phyloP scores from a whole-genome alignment of 2,797 vertebrate genomes.

The Antrozous pallidus region DNA sequence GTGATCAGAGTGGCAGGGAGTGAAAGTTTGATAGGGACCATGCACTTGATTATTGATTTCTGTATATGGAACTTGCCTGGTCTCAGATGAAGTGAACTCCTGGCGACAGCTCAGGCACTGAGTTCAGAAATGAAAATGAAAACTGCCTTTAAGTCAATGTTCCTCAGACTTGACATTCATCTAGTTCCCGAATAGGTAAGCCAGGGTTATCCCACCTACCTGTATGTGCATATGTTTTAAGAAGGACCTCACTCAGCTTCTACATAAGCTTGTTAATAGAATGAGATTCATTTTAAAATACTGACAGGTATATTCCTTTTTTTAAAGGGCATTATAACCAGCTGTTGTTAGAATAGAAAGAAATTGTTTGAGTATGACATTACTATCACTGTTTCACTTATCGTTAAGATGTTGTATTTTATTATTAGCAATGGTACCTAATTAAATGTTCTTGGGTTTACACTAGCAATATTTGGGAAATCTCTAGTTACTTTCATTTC shows the following conservation, averaged over 20 bases:
- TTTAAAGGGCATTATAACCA: not conserved
- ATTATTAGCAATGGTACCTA: not conserved
- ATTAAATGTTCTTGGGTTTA: not conserved
- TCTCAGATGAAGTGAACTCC: not conserved
- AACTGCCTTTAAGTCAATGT: not conserved
- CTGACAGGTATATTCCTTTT: not conserved
- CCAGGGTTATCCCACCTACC: not conserved
- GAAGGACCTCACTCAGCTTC: not conserved
- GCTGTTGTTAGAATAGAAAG: not conserved
- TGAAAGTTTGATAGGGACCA: not conserved
- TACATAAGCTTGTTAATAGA: not conserved
- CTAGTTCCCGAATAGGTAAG: not conserved
- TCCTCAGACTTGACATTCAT: not conserved
- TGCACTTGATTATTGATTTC: not conserved
- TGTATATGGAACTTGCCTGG: not conserved
- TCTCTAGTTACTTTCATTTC: not conserved
- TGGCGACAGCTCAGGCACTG: not conserved
- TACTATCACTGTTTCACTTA: not conserved
- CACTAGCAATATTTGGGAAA: too few relatives aligned
- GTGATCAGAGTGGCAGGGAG: not conserved
- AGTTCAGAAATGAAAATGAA: not conserved
- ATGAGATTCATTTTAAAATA: not conserved
- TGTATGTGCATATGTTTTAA: not conserved
- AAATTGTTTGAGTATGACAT: not conserved
- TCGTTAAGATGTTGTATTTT: not conserved